phyloP scores from a whole-genome alignment of 2,113 vertebrate genomes.

The Aphelocoma coerulescens region DNA sequence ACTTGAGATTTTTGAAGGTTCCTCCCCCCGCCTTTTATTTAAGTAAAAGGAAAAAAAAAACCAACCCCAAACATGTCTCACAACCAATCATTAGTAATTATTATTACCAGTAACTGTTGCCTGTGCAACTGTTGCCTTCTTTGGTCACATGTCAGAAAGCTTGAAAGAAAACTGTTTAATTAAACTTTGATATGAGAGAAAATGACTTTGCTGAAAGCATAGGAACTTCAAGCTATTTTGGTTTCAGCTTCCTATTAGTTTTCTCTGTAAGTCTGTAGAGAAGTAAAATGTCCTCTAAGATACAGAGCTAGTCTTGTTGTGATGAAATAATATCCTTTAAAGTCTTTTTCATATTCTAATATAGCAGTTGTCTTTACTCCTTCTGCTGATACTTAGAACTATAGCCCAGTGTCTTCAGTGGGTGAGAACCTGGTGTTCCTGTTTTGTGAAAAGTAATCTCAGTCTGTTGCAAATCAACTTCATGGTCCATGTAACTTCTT shows the following conservation, averaged over 20 bases:
- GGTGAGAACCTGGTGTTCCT: background rate
- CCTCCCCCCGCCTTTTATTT: background rate
- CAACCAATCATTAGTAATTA: background rate
- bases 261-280: background rate
- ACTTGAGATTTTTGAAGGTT: background rate
- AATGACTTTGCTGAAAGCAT: background rate
- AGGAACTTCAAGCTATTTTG: background rate
- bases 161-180: background rate
- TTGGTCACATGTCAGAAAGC: background rate
- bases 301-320: background rate
- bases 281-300: background rate
- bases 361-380: background rate
- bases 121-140: background rate
- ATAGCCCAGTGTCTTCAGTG: background rate
- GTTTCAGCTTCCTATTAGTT: background rate
- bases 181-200: background rate
- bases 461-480: background rate
- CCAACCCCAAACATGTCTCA: fast-evolving
- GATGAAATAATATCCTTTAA: background rate
- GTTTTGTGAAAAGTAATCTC: background rate
- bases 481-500: background rate
- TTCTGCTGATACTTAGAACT: background rate
- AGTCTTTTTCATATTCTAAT: background rate
- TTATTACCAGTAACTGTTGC: background rate
- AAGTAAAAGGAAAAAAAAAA: background rate